phyloP scores from a whole-genome alignment of 2,888 invertebrate species.

The Chironomus riparius region DNA sequence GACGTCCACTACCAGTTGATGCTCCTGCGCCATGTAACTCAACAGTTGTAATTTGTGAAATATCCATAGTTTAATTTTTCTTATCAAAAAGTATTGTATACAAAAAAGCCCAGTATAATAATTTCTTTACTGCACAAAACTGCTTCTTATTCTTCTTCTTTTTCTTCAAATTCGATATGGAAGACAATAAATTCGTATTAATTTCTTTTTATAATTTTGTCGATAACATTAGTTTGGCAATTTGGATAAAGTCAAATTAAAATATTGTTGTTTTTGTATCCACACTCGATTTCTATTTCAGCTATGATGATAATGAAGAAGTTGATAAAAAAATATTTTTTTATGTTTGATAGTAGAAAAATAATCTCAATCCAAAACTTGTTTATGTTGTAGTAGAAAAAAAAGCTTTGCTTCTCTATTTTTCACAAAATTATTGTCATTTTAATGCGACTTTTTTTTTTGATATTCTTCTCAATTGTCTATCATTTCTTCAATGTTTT shows the following conservation, averaged over 20 bases:
- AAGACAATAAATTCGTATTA: slow-evolving; percentile 24
- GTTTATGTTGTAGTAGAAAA: no score
- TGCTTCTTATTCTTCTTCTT: no score
- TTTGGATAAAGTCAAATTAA: no score
- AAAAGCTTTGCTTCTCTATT: not conserved
- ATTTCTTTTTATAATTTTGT: not conserved
- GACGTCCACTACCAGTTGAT: slow-evolving; percentile 29
- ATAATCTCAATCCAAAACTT: not conserved
- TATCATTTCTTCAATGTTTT: not conserved
- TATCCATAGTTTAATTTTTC: not conserved
- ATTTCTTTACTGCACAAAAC: not conserved
- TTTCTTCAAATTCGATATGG: slow-evolving; percentile 24
- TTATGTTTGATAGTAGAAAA: not conserved
- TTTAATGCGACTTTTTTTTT: not conserved
- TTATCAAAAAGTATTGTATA: not conserved
- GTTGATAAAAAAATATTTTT: not conserved
- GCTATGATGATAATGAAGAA: not conserved
- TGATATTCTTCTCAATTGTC: no score
- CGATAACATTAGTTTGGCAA: not conserved
- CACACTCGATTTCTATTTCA: not conserved
- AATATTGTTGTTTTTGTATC: not conserved
- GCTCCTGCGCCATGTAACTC: slow-evolving; percentile 18
- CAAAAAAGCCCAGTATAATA: slow-evolving; percentile 7
- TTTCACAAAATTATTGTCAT: slow-evolving; percentile 6
- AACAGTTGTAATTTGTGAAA: slow-evolving; percentile 16